Evolutionary conservation across 2,888 invertebrate genomes (phyloP), one percentile per base, ranked within the genome.

Genomic region (Trilocha varians): DNA sequence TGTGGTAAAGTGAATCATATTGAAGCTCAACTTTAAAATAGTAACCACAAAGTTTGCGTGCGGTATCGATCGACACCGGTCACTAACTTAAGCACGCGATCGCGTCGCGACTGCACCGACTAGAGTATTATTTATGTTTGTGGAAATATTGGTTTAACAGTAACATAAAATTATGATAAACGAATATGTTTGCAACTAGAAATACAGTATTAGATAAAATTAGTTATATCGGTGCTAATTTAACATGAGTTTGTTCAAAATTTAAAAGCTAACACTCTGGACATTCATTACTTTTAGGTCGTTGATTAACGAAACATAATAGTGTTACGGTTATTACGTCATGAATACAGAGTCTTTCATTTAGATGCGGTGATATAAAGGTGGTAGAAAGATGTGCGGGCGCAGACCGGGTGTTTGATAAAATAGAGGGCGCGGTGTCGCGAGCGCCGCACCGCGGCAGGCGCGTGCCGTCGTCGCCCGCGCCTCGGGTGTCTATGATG

Each of bases 401-500:
- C 59, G 63, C 60, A 63, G 55, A 57, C 25, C 6, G 63, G 56
- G 72, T 65, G 71, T 75, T 54, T 67, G 69, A 58, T 73, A 64
- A 69, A 57, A n/a, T n/a, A 52, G 53, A 58, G 62, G 60, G 66
- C 70, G 75, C 69, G 66, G 78, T 76, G 77, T 74, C 77, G 65
- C 70, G 72, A 62, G 69, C 62, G 63, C 66, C 67, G 61, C 65
- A 59, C 64, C 73, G 78, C 71, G 74, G 75, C 70, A 68, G 79
- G 73, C 74, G 76, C 71, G 71, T 69, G 75, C 79, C 84, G 82
- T 82, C 82, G 78, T 70, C 76, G 49, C 65, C 65, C 47, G 62
- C 76, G 60, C 70, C 70, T 61, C 70, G 80, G 47, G 63, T 77
- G 58, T 88, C 90, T 88, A 93, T 94, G 93, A 95, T 95, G 94